Evolutionary conservation across 2,888 invertebrate species (phyloP).

Genomic region (Cheilosia scutellata): DNA sequence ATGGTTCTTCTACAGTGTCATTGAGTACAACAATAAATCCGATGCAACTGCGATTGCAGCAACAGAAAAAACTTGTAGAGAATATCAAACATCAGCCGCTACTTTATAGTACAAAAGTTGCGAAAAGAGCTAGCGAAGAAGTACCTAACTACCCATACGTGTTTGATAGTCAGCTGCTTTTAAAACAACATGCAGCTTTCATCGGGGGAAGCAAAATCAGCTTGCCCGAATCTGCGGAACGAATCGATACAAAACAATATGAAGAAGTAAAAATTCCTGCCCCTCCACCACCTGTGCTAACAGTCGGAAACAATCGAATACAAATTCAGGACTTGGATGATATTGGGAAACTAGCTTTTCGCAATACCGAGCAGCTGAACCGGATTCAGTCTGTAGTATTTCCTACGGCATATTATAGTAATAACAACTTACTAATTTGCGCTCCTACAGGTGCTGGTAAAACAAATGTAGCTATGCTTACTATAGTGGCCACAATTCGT

Average conservation of each 20-base stretch:
- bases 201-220: constrained; percentile 91
- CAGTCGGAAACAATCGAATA: constrained; percentile 88
- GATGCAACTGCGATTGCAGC: constrained; percentile 81
- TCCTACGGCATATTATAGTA: constrained; percentile 96
- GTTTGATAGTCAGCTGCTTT: constrained; percentile 91
- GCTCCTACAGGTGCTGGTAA: constrained; percentile 99
- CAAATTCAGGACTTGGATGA: constrained; percentile 86
- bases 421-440: constrained; percentile 98
- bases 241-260: constrained; percentile 89
- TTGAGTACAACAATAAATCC: constrained; percentile 84
- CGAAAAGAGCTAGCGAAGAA: constrained; percentile 83
- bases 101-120: constrained; percentile 78
- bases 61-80: constrained; percentile 81
- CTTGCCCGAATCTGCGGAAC: constrained; percentile 91
- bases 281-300: constrained; percentile 85
- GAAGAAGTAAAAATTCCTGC: constrained; percentile 95
- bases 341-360: constrained; percentile 95
- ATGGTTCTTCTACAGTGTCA: constrained; percentile 83
- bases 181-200: constrained; percentile 88
- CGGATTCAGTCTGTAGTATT: constrained; percentile 98
- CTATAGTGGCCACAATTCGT: constrained; percentile 95
- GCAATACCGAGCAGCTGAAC: constrained; percentile 94
- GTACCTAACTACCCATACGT: constrained; percentile 91
- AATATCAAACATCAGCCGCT: constrained; percentile 81
- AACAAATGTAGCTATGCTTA: constrained; percentile 98